Percentiles rank a stretch among this genome's conserved stretches.
Conservation (phyloP, 2,888 invertebrate genomes). For the Meteorus colon region DNA sequence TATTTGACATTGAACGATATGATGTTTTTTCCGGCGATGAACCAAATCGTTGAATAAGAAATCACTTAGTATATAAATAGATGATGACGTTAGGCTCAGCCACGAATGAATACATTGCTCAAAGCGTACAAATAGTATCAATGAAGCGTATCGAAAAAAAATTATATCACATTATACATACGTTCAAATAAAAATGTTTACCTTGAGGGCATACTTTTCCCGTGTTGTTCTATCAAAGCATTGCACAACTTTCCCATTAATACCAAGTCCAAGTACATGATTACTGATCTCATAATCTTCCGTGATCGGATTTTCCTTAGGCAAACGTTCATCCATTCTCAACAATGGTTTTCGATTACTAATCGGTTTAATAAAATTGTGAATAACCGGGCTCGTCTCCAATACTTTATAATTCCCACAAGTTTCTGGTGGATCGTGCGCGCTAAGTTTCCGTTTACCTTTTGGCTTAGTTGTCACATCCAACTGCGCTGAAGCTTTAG, state of each 20-base stretch:
- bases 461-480: constrained; percentile 48
- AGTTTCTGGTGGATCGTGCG: constrained; percentile 34
- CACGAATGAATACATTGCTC: constrained; percentile 44
- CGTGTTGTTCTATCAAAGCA: constrained; percentile 86
- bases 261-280: constrained; percentile 95
- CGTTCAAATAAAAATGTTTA: constrained; percentile 67
- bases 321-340: constrained; percentile 70
- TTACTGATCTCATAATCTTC: constrained; percentile 95
- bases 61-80: constrained; percentile 66
- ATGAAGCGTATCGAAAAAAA: constrained; percentile 17
- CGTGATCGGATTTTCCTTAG: constrained; percentile 88
- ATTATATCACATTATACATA: constrained; percentile 15
- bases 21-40: constrained; percentile 37
- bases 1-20: constrained; percentile 38
- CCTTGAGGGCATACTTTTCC: constrained; percentile 93
- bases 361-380: constrained; percentile 33
- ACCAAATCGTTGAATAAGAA: constrained; percentile 61
- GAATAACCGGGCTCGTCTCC: constrained; percentile 35
- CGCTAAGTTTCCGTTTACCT: constrained; percentile 57
- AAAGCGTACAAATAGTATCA: constrained; percentile 29
- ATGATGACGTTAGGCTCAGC: constrained; percentile 61
- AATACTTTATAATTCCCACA: constrained; percentile 44
- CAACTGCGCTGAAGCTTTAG: constrained; percentile 53
- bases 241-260: constrained; percentile 99
- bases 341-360: constrained; percentile 59